Percentiles rank a stretch among this genome's conserved stretches.
Conservation (phyloP, 2,113 vertebrate genomes). For the Pseudopipra pipra region DNA sequence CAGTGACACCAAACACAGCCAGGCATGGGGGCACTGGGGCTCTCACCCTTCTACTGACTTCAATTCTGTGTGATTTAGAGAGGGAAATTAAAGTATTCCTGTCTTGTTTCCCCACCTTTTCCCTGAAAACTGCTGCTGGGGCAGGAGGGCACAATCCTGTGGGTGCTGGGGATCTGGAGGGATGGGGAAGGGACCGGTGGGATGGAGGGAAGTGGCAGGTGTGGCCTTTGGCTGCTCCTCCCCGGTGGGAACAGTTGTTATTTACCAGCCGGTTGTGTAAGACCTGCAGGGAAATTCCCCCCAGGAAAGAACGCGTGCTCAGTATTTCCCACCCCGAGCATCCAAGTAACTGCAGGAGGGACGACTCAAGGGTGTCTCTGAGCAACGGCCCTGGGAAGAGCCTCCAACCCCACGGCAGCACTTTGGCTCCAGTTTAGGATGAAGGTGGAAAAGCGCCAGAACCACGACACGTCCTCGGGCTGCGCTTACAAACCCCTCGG, state of each 20-base stretch:
- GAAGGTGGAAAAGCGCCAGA: background rate
- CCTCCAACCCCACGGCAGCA: accelerated
- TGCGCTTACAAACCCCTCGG: accelerated
- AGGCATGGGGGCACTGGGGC: background rate
- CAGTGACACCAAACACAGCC: background rate
- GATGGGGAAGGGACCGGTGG: background rate
- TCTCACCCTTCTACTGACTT: background rate
- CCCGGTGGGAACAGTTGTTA: accelerated
- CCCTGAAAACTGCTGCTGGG: background rate
- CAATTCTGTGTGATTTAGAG: no score
- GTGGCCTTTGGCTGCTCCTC: background rate
- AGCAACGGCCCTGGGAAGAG: background rate
- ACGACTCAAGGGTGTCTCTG: accelerated
- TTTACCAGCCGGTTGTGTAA: accelerated
- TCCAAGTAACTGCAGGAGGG: background rate
- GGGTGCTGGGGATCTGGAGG: background rate
- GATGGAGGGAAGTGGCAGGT: accelerated
- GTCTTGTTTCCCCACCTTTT: background rate
- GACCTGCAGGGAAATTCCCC: background rate
- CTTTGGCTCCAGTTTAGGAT: background rate
- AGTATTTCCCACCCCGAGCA: background rate
- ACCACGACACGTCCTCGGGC: accelerated
- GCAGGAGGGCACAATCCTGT: accelerated
- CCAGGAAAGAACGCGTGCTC: accelerated
- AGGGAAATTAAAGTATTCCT: background rate